A percentile compares a stretch with the other conserved stretches of the same genome.
Evolutionary conservation across 2,888 invertebrate species (phyloP).

Genomic region (Saturnia pavonia): DNA sequence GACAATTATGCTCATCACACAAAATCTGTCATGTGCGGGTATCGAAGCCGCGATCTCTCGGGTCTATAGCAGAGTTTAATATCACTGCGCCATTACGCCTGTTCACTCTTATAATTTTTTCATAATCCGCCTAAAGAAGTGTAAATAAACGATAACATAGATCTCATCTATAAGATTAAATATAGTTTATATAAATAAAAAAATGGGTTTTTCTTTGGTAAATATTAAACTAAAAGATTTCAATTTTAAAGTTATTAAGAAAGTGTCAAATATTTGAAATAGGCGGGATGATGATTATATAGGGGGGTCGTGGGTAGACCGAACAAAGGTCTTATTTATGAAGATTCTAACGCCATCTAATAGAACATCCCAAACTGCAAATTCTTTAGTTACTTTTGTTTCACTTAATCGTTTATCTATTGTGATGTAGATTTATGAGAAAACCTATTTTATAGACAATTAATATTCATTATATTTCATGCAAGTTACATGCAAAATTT

Average conservation of each 20-base stretch:
- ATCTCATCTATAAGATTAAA: background rate
- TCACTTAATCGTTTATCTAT: slow-evolving; percentile 34
- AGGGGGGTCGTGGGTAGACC: slow-evolving; percentile 32
- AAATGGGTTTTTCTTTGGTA: background rate
- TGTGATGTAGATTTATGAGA: background rate
- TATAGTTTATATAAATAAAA: no score
- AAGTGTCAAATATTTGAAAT: slow-evolving; percentile 33
- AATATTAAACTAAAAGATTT: background rate
- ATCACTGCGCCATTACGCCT: no score
- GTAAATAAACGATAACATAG: background rate
- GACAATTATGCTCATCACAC: no score
- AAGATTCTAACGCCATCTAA: slow-evolving; percentile 38
- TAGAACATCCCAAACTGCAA: slow-evolving; percentile 45
- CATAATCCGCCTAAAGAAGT: no score
- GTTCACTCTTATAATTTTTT: no score
- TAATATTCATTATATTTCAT: no score
- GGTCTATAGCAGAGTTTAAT: no score
- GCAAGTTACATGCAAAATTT: no score
- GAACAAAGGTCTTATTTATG: slow-evolving; percentile 53
- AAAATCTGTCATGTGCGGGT: no score
- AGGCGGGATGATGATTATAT: slow-evolving; percentile 41
- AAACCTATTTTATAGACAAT: no score
- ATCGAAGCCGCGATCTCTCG: no score
- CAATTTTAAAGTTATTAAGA: slow-evolving; percentile 18
- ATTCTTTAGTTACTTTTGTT: slow-evolving; percentile 46